phyloP scores from a whole-genome alignment of 2,888 invertebrate species.

The Pachycephus smyrnensis region DNA sequence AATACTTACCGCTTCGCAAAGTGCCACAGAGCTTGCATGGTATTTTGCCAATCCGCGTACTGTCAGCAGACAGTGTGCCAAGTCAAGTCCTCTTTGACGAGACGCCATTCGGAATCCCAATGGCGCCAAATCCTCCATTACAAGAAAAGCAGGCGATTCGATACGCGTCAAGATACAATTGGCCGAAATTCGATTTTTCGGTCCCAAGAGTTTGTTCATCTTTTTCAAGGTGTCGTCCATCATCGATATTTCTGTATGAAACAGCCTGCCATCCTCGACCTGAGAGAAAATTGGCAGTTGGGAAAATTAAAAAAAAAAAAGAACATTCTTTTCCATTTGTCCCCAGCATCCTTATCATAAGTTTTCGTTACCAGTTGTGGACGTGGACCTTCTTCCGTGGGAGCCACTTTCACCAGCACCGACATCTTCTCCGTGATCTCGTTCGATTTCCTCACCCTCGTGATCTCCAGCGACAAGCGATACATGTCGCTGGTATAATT shows the following conservation, averaged over 20 bases:
- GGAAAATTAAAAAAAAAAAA: constrained; percentile 12
- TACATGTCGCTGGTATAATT: constrained; percentile 64
- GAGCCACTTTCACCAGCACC: constrained; percentile 59
- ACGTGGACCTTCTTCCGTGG: constrained; percentile 63
- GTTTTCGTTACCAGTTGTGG: constrained; percentile 45
- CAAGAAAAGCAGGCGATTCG: constrained; percentile 59
- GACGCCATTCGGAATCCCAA: constrained; percentile 70
- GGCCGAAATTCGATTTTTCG: constrained; percentile 46
- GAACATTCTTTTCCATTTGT: constrained; percentile 67
- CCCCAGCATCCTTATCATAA: constrained; percentile 46
- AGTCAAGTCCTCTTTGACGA: constrained; percentile 70
- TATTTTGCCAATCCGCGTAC: constrained; percentile 70
- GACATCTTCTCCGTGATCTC: constrained; percentile 42
- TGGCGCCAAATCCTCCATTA: constrained; percentile 72
- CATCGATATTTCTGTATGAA: constrained; percentile 54
- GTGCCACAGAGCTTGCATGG: constrained; percentile 71
- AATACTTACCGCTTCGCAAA: constrained; percentile 68
- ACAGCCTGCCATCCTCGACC: constrained; percentile 46
- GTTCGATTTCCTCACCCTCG: constrained; percentile 30
- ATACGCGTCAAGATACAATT: constrained; percentile 54
- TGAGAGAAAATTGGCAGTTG: constrained; percentile 19
- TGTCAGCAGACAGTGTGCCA: constrained; percentile 68
- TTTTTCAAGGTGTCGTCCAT: constrained; percentile 52
- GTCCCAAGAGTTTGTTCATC: constrained; percentile 50
- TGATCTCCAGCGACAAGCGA: constrained; percentile 45